Conservation (phyloP, 2,888 invertebrate species). For the Lamellibrachia columna region DNA sequence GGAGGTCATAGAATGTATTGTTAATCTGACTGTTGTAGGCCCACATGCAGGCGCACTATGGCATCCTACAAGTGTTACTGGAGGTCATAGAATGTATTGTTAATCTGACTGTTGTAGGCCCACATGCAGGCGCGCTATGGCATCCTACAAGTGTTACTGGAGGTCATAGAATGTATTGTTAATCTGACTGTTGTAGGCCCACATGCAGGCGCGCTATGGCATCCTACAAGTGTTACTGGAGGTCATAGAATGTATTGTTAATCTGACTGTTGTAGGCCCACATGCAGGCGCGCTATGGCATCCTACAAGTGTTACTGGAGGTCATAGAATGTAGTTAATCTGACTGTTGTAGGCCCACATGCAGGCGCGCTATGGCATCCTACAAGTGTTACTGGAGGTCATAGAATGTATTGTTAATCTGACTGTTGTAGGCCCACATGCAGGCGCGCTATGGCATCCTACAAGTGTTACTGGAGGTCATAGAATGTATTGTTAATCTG, state of each 20-base stretch:
- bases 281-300: neutral
- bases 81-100: neutral
- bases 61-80: too few species aligned
- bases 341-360: conserved; percentile 66
- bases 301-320: neutral
- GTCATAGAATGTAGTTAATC: neutral
- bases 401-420: neutral
- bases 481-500: neutral
- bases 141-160: too few species aligned
- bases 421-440: neutral
- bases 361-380: neutral
- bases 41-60: too few species aligned
- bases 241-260: neutral
- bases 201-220: neutral
- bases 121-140: too few species aligned
- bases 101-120: neutral
- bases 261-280: neutral
- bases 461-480: neutral
- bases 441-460: too few species aligned
- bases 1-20: conserved; percentile 85
- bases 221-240: neutral
- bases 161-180: neutral
- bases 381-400: neutral
- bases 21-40: conserved; percentile 70
- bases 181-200: neutral